Evolutionary conservation across 2,113 vertebrate genomes (phyloP).

Genomic region (Perca fluviatilis): DNA sequence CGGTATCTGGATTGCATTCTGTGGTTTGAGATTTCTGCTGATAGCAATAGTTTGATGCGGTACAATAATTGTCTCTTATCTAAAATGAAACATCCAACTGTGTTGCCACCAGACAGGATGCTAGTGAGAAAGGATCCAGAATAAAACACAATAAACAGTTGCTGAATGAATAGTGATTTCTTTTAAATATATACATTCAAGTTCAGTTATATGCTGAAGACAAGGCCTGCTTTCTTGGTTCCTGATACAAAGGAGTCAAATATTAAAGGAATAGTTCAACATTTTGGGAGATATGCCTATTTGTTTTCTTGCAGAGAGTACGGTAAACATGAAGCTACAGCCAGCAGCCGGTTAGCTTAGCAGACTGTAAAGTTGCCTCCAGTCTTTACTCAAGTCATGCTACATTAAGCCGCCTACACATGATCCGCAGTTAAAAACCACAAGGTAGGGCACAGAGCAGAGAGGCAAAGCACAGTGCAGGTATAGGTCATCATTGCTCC

Average conservation of each 20-base stretch:
- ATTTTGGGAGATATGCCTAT: neutral
- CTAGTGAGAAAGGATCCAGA: constrained; percentile 3
- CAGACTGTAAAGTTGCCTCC: no score
- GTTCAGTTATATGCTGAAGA: neutral
- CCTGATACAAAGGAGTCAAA: neutral
- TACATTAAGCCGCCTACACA: neutral
- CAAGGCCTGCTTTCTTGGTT: neutral
- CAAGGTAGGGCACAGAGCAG: no score
- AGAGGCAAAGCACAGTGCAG: no score
- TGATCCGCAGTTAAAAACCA: no score
- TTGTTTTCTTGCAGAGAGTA: neutral
- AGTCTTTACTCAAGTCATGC: no score
- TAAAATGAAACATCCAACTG: constrained; percentile 73
- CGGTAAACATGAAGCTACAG: no score
- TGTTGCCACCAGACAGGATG: constrained; percentile 19
- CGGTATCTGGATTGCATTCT: constrained; percentile 63
- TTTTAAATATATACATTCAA: neutral
- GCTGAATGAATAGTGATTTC: constrained; percentile 1
- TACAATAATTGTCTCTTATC: constrained; percentile 78
- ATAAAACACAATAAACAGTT: constrained; percentile 20
- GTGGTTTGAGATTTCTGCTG: constrained; percentile 65
- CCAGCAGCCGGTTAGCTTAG: no score
- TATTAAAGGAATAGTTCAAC: neutral
- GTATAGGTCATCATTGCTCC: no score
- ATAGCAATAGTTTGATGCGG: constrained; percentile 63